phyloP scores from a whole-genome alignment of 2,797 vertebrate species.

The Fistularia tabacaria region DNA sequence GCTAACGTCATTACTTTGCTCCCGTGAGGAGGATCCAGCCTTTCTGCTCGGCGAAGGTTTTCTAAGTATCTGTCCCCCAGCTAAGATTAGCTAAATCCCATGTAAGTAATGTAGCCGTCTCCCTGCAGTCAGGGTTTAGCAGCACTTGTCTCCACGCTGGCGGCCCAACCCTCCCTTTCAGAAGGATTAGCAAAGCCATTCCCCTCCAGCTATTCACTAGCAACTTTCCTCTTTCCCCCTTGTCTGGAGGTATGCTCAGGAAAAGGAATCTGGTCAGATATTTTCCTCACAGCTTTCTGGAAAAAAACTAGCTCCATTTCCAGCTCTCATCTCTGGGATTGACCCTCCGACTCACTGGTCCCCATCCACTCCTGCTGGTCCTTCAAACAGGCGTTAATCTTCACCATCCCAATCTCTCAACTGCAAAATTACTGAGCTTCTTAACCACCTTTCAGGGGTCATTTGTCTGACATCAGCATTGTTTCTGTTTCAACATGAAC shows the following conservation, averaged over 20 bases:
- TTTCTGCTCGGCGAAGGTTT: slow-evolving; percentile 82
- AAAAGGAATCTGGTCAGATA: slow-evolving; percentile 75
- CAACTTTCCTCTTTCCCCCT: slow-evolving; percentile 75
- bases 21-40: slow-evolving; percentile 84
- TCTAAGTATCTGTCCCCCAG: slow-evolving; percentile 88
- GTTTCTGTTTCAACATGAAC: slow-evolving; percentile 24
- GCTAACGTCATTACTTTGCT: slow-evolving; percentile 86
- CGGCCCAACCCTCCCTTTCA: slow-evolving; percentile 83
- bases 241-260: slow-evolving; percentile 75
- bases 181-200: slow-evolving; percentile 83
- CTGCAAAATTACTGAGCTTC: slow-evolving; percentile 30
- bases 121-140: slow-evolving; percentile 85
- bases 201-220: slow-evolving; percentile 82
- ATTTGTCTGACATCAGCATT: slow-evolving; percentile 20
- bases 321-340: slow-evolving; percentile 61
- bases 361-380: slow-evolving; percentile 48
- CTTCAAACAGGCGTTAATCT: slow-evolving; percentile 47
- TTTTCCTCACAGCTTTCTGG: slow-evolving; percentile 67
- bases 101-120: slow-evolving; percentile 88
- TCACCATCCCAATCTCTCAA: slow-evolving; percentile 39
- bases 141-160: slow-evolving; percentile 83
- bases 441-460: slow-evolving; percentile 42
- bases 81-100: slow-evolving; percentile 89
- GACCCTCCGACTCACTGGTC: slow-evolving; percentile 53
- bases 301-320: slow-evolving; percentile 66